Percentiles rank a stretch among this genome's conserved stretches.
These are phyloP conservation scores for Hirtodrosophila histrioides DNA, from an alignment of 2,888 invertebrate genomes.

Conservation along the genomic window DNA sequence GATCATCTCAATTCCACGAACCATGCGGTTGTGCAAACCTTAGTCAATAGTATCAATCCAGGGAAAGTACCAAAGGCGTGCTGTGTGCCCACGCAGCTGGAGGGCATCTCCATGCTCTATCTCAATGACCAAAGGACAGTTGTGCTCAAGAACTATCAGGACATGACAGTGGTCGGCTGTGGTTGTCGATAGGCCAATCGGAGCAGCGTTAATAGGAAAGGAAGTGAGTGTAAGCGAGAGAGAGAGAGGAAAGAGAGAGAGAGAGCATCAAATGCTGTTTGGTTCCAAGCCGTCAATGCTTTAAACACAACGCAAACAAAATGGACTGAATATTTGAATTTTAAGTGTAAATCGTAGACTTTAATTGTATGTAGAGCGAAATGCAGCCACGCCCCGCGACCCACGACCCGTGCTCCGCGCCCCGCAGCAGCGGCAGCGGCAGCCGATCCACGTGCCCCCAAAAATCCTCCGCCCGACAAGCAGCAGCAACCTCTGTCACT, in stretches of 20 bases:
- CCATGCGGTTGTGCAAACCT: slow-evolving; percentile 98
- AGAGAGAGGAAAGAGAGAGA: slow-evolving; percentile 34
- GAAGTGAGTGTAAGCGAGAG: slow-evolving; percentile 29
- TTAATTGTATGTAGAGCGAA: slow-evolving; percentile 75
- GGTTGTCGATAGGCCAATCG: slow-evolving; percentile 92
- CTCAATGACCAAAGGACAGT: slow-evolving; percentile 97
- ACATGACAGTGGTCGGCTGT: slow-evolving; percentile 99
- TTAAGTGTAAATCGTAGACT: slow-evolving; percentile 83
- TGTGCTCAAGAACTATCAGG: slow-evolving; percentile 98
- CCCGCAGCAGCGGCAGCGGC: slow-evolving; percentile 10
- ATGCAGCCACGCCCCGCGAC: slow-evolving; percentile 34
- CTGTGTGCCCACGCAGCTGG: slow-evolving; percentile 97
- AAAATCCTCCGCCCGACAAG: slow-evolving; percentile 10
- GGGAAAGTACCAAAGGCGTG: slow-evolving; percentile 96
- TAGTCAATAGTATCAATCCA: slow-evolving; percentile 97
- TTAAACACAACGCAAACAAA: slow-evolving; percentile 83
- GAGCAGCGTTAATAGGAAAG: slow-evolving; percentile 14
- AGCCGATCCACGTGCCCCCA: slow-evolving; percentile 18
- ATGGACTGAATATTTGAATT: slow-evolving; percentile 83
- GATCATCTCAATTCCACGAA: slow-evolving; percentile 98
- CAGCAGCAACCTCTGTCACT: slow-evolving; percentile 52
- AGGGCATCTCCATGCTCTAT: slow-evolving; percentile 98
- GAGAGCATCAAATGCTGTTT: slow-evolving; percentile 80
- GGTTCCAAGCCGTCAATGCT: slow-evolving; percentile 82
- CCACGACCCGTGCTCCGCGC: not conserved